phyloP scores from a whole-genome alignment of 2,113 vertebrate genomes.

The Formicarius rufipectus region DNA sequence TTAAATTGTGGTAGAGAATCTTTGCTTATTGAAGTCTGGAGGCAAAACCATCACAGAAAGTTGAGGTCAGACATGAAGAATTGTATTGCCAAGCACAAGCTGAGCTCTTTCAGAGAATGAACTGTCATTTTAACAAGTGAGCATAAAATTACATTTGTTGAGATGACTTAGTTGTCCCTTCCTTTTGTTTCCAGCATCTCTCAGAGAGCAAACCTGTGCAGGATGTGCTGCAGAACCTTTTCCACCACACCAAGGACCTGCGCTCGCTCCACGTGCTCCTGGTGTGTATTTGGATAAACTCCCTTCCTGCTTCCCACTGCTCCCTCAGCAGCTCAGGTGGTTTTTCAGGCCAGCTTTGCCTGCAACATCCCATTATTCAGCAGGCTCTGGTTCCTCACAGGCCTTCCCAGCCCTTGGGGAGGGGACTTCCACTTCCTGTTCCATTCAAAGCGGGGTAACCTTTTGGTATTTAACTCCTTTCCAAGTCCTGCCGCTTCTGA shows the following conservation, averaged over 20 bases:
- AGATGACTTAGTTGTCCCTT: neutral
- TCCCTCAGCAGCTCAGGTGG: rapidly evolving
- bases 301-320: rapidly evolving
- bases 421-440: neutral
- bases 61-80: neutral
- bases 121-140: neutral
- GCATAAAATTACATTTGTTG: neutral
- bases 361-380: neutral
- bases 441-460: too few relatives aligned
- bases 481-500: neutral
- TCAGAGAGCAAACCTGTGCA: slow-evolving; percentile 79
- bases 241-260: slow-evolving; percentile 83
- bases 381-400: neutral
- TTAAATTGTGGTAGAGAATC: neutral
- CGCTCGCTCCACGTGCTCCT: slow-evolving; percentile 84
- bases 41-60: neutral
- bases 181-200: slow-evolving; percentile 70
- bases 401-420: neutral
- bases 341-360: neutral
- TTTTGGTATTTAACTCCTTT: neutral
- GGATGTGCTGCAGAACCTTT: slow-evolving; percentile 83
- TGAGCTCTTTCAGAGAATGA: neutral
- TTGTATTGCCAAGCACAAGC: neutral
- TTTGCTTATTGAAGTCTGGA: neutral
- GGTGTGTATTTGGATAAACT: slow-evolving; percentile 67